These are phyloP conservation scores for Poeciliopsis infans DNA, from an alignment of 2,797 vertebrate species.

Conservation along the genomic window DNA sequence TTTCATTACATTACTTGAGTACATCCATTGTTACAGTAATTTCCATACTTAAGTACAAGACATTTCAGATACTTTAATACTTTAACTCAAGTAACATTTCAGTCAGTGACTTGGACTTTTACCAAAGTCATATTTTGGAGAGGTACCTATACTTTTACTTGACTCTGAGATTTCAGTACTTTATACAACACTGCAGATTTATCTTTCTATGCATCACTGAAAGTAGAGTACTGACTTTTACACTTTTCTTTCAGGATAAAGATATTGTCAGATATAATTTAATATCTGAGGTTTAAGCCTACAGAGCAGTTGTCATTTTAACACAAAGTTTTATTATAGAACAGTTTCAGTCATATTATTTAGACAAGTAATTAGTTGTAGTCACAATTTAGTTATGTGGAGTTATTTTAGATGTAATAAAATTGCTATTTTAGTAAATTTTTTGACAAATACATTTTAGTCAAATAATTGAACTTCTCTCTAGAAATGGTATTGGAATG, in stretches of 20 bases:
- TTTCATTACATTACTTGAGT: too few relatives aligned
- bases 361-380: background rate
- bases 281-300: background rate
- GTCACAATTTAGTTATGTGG: background rate
- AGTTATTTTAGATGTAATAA: background rate
- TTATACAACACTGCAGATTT: background rate
- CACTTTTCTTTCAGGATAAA: conserved; percentile 47
- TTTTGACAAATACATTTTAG: background rate
- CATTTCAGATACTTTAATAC: too few relatives aligned
- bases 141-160: too few relatives aligned
- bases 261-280: conserved; percentile 54
- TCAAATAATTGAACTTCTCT: background rate
- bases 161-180: too few relatives aligned
- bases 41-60: too few relatives aligned
- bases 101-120: too few relatives aligned
- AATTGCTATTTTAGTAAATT: too few relatives aligned
- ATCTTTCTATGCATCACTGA: background rate
- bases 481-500: background rate
- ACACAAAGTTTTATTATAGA: background rate
- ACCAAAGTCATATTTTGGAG: too few relatives aligned
- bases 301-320: background rate
- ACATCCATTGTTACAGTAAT: too few relatives aligned
- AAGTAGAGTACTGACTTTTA: conserved; percentile 3
- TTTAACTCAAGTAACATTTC: too few relatives aligned
- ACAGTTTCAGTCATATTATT: background rate